Percentiles rank a stretch among this genome's conserved stretches.
Conservation (phyloP, 2,888 invertebrate species). For the Zonitis immaculata region DNA sequence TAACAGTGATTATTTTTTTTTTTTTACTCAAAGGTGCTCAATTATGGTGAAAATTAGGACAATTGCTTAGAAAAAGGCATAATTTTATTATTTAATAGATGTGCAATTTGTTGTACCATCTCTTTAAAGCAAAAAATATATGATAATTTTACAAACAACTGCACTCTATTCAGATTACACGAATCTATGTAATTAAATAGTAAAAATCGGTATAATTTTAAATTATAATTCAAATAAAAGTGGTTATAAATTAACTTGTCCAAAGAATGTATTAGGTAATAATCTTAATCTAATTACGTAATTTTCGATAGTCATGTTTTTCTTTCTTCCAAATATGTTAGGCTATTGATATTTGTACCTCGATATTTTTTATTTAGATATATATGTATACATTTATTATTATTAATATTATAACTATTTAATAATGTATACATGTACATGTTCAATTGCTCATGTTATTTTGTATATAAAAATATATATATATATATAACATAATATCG, state of each 20-base stretch:
- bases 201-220: background rate
- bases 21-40: constrained; percentile 25
- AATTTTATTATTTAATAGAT: constrained; percentile 7
- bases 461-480: constrained; percentile 27
- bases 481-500: constrained; percentile 1
- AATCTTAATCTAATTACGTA: constrained; percentile 17
- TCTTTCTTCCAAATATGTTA: constrained; percentile 11
- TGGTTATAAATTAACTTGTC: constrained; percentile 24
- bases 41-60: constrained; percentile 21
- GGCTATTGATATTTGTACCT: constrained; percentile 21
- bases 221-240: constrained; percentile 13
- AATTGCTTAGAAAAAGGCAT: constrained; percentile 12
- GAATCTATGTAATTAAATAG: background rate
- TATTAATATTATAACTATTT: constrained; percentile 1
- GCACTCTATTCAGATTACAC: constrained; percentile 12
- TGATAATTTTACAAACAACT: background rate
- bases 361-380: constrained; percentile 19
- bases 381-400: constrained; percentile 3
- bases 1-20: constrained; percentile 45
- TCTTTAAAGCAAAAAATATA: constrained; percentile 3
- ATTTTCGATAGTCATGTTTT: constrained; percentile 21
- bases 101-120: constrained; percentile 15
- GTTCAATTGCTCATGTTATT: constrained; percentile 22
- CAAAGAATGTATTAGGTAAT: constrained; percentile 25
- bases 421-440: constrained; percentile 4